Evolutionary conservation across 2,113 vertebrate genomes (phyloP).

Genomic region (Mesitornis unicolor): DNA sequence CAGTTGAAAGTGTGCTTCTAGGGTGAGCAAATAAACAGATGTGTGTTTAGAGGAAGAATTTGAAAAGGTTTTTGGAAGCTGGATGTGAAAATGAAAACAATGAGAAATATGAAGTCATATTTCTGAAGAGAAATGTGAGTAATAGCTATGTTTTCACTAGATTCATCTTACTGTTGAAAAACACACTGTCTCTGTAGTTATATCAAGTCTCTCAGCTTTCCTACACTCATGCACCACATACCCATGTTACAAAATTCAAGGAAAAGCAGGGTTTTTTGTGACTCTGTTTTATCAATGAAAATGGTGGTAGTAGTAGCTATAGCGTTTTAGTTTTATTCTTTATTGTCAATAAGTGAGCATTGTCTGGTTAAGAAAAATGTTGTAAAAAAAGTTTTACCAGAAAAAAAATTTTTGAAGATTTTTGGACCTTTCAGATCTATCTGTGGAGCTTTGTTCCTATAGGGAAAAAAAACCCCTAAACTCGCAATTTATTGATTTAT

Average conservation of each 20-base stretch:
- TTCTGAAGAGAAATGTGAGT: neutral
- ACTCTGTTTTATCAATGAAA: accelerated
- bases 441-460: neutral
- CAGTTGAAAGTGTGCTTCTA: neutral
- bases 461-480: neutral
- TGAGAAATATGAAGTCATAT: neutral
- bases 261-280: neutral
- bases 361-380: neutral
- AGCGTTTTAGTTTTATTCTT: neutral
- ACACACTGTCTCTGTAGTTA: neutral
- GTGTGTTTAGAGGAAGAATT: neutral
- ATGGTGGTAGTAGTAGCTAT: neutral
- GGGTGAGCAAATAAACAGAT: neutral
- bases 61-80: neutral
- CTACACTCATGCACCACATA: neutral
- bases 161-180: neutral
- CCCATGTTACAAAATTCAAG: neutral
- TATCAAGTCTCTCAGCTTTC: neutral
- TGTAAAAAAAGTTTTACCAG: neutral
- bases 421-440: neutral
- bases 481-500: neutral
- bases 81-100: neutral
- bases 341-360: neutral
- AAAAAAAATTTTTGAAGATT: neutral
- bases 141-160: neutral